phyloP scores from a whole-genome alignment of 2,797 vertebrate genomes.

The Ibycter americanus region DNA sequence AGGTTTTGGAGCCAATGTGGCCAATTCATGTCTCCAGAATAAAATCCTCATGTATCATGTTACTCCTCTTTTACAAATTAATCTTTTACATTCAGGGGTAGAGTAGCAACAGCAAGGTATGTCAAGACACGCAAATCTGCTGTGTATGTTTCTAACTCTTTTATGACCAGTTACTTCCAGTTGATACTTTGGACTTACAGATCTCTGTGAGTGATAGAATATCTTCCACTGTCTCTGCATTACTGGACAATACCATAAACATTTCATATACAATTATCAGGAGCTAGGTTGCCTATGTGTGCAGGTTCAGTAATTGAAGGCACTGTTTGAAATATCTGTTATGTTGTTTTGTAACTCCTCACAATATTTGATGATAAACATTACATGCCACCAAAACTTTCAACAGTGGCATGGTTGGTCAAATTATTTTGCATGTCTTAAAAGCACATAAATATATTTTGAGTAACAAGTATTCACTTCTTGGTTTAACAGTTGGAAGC shows the following conservation, averaged over 20 bases:
- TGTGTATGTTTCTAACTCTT: not conserved
- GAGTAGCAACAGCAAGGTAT: not conserved
- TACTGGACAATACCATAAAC: not conserved
- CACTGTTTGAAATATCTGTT: not conserved
- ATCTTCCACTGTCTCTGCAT: not conserved
- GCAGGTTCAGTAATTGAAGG: not conserved
- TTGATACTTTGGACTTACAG: not conserved
- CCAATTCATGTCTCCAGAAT: not conserved
- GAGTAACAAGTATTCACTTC: conserved; percentile 3
- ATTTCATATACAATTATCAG: not conserved
- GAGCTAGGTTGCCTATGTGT: not conserved
- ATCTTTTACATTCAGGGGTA: not conserved
- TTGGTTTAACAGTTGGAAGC: conserved; percentile 75
- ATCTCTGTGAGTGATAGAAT: not conserved
- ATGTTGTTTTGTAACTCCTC: not conserved
- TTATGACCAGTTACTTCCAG: not conserved
- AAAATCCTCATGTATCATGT: not conserved
- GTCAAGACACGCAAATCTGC: not conserved
- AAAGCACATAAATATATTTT: not conserved
- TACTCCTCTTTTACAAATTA: not conserved
- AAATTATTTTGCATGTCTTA: not conserved
- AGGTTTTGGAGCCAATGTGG: not conserved
- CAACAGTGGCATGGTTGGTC: not conserved
- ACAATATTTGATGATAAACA: not conserved
- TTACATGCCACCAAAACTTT: not conserved